phyloP scores from a whole-genome alignment of 1,140 invertebrate genomes.

The Sycobia sp. region DNA sequence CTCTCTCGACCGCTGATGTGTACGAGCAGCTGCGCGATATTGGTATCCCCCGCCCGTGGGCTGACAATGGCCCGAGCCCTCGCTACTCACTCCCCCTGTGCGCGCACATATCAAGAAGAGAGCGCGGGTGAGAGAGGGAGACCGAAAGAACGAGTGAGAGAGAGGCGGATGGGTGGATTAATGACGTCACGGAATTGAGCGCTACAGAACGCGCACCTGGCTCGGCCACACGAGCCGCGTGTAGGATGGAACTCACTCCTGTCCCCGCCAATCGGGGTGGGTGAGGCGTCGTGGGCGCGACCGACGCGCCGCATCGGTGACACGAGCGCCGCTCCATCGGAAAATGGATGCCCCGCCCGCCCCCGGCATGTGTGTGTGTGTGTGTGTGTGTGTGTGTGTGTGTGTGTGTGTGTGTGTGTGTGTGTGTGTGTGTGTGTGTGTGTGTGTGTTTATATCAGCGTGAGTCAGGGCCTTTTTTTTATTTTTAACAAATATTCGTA shows the following conservation, averaged over 20 bases:
- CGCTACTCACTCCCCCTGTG: constrained; percentile 47
- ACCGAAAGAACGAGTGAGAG: not conserved
- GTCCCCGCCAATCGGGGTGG: constrained; percentile 5
- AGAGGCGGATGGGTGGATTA: constrained; percentile 55
- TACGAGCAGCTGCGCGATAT: constrained; percentile 16
- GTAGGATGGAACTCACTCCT: not conserved
- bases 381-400: too few species aligned
- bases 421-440: too few species aligned
- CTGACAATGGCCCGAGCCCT: constrained; percentile 28
- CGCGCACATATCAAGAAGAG: too few species aligned
- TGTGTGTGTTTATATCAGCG: too few species aligned
- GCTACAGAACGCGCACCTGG: constrained; percentile 55
- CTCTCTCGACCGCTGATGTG: constrained; percentile 3
- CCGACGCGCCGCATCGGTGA: not conserved
- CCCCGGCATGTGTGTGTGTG: too few species aligned
- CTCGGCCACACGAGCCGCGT: constrained; percentile 34
- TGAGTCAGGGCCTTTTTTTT: too few species aligned
- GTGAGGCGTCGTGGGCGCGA: too few species aligned
- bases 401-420: too few species aligned
- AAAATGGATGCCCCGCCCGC: constrained; percentile 15
- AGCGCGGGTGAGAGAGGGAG: constrained; percentile 39
- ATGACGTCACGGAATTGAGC: constrained; percentile 48
- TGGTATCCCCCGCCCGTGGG: constrained; percentile 6
- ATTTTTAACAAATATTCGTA: too few species aligned
- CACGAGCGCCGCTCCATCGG: too few species aligned